Evolutionary conservation across 2,797 vertebrate genomes (phyloP).

Genomic region (Mionectes olivaceus): DNA sequence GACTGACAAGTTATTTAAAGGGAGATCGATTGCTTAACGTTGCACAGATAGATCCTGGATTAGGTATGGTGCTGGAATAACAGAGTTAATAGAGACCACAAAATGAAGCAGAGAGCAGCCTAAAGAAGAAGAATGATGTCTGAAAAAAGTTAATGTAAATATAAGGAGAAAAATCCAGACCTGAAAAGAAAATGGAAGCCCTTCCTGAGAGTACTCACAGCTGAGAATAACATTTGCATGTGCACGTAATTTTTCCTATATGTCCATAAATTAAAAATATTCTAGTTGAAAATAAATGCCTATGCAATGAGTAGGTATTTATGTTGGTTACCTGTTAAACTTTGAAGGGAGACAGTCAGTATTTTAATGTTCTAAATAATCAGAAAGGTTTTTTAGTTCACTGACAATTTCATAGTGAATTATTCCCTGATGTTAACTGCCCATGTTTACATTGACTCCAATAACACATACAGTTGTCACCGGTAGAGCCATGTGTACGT

Average conservation of each 20-base stretch:
- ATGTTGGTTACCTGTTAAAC: neutral
- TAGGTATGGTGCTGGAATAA: neutral
- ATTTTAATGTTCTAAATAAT: neutral
- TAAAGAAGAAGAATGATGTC: neutral
- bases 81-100: neutral
- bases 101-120: neutral
- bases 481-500: fast-evolving
- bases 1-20: neutral
- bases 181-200: neutral
- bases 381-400: neutral
- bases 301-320: neutral
- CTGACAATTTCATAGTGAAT: neutral
- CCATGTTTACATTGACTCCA: neutral
- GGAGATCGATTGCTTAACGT: neutral
- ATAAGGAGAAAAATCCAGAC: neutral
- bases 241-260: neutral
- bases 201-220: neutral
- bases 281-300: neutral
- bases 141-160: neutral
- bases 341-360: neutral
- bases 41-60: neutral
- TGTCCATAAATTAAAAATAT: neutral
- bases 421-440: neutral
- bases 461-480: neutral
- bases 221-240: neutral